phyloP scores from a whole-genome alignment of 2,797 vertebrate genomes.

The Pteropus rufus region DNA sequence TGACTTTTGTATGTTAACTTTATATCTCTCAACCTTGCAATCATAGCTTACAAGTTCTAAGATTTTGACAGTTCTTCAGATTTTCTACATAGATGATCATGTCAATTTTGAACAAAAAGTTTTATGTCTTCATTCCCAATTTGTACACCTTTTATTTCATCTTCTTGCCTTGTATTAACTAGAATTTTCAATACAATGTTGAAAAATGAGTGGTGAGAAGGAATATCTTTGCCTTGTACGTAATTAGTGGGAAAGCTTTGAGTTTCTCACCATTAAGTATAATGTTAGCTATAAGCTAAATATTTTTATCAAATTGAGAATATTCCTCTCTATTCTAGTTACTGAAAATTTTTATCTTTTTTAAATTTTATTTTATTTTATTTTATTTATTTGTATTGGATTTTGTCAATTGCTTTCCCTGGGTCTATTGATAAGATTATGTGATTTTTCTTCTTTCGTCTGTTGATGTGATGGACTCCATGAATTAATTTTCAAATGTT shows the following conservation, averaged over 20 bases:
- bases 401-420: not conserved
- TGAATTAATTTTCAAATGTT: not conserved
- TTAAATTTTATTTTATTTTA: too few species aligned
- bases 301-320: not conserved
- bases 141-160: not conserved
- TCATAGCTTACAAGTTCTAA: not conserved
- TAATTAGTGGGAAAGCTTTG: not conserved
- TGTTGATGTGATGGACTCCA: not conserved
- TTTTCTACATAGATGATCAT: not conserved
- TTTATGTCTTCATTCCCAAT: not conserved
- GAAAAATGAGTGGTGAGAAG: not conserved
- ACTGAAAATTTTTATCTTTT: not conserved
- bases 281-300: not conserved
- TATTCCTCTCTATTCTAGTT: not conserved
- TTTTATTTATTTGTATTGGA: not conserved
- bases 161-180: not conserved
- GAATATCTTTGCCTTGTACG: not conserved
- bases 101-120: not conserved
- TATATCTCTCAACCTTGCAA: not conserved
- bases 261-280: not conserved
- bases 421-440: not conserved
- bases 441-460: not conserved
- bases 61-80: not conserved
- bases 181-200: not conserved
- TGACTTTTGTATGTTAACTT: not conserved